Conservation (phyloP, 2,888 invertebrate genomes). For the Callosobruchus maculatus region DNA sequence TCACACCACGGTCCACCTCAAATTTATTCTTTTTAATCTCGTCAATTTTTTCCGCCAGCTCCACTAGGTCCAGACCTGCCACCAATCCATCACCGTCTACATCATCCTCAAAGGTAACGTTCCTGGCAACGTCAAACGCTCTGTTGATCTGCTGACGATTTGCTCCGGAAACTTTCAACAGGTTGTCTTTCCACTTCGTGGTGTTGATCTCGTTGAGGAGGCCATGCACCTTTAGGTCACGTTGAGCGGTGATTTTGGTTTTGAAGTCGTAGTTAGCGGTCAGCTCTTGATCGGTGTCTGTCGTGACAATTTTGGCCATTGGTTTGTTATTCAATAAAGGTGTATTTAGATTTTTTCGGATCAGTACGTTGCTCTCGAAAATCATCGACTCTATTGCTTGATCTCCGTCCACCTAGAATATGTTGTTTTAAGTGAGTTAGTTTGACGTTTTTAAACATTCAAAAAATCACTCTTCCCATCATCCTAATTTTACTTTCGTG, state of each 20-base stretch:
- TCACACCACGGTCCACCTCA: constrained; percentile 30
- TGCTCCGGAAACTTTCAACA: constrained; percentile 39
- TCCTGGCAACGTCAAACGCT: constrained; percentile 49
- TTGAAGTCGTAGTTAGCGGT: constrained; percentile 38
- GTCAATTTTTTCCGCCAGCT: constrained; percentile 35
- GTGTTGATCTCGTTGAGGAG: constrained; percentile 47
- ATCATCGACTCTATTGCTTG: constrained; percentile 48
- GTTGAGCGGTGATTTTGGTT: constrained; percentile 29
- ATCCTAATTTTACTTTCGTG: too few species aligned
- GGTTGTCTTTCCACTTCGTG: constrained; percentile 46
- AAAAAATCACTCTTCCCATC: too few species aligned
- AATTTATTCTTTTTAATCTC: constrained; percentile 30
- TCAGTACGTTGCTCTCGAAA: constrained; percentile 43
- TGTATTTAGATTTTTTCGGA: constrained; percentile 26
- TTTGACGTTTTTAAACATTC: too few species aligned
- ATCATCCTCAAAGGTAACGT: constrained; percentile 43
- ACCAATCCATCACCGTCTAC: constrained; percentile 31
- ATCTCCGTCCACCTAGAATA: constrained; percentile 31
- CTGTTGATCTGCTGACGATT: constrained; percentile 48
- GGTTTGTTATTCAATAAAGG: constrained; percentile 43
- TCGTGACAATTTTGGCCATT: constrained; percentile 43
- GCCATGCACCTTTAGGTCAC: constrained; percentile 32
- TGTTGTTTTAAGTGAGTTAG: too few species aligned
- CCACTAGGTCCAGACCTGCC: constrained; percentile 38
- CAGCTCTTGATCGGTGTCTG: constrained; percentile 43